Conservation (phyloP, 1,140 invertebrate species). For the Periplaneta americana region DNA sequence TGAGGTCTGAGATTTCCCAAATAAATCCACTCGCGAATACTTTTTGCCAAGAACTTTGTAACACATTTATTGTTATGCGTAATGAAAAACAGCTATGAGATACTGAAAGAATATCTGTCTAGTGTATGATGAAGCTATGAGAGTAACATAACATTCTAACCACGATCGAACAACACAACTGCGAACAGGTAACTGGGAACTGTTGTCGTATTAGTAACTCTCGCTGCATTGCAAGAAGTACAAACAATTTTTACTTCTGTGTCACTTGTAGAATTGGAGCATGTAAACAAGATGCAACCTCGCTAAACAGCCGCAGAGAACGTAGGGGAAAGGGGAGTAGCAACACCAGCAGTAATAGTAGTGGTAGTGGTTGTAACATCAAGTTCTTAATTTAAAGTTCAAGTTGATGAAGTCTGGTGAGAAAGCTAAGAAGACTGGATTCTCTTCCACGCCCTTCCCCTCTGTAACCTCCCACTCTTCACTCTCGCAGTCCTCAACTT, state of each 20-base stretch:
- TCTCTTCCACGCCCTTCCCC: not conserved
- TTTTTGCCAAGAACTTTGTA: no score
- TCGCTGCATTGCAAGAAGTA: no score
- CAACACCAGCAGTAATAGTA: not conserved
- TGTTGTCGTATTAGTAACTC: no score
- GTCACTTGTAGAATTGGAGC: not conserved
- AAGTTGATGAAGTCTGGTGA: not conserved
- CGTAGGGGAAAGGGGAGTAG: not conserved
- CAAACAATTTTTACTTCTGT: not conserved
- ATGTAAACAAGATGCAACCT: not conserved
- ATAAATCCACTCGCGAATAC: no score
- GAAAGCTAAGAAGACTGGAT: not conserved
- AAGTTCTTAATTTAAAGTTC: not conserved
- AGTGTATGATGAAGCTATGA: no score
- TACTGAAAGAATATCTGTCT: no score
- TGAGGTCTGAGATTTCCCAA: no score
- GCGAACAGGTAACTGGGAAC: no score
- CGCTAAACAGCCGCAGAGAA: not conserved
- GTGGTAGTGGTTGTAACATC: not conserved
- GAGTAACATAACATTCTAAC: no score
- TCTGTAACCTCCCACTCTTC: not conserved
- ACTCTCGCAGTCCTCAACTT: not conserved
- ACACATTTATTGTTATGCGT: no score
- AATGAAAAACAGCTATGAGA: no score
- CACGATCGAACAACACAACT: no score